These are phyloP conservation scores for Furcifer pardalis DNA, from an alignment of 2,797 vertebrate species.

Conservation along the genomic window DNA sequence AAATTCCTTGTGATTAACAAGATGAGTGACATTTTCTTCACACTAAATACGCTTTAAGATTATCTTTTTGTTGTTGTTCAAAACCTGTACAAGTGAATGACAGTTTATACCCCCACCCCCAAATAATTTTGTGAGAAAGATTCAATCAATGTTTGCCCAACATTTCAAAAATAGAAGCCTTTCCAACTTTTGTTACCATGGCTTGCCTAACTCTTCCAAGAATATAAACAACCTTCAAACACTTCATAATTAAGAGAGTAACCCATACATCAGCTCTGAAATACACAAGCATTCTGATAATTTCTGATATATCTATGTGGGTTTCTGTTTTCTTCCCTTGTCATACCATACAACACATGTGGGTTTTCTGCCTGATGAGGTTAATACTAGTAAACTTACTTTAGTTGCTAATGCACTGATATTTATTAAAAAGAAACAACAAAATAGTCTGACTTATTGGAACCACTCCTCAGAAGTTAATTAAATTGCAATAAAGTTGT, in stretches of 20 bases:
- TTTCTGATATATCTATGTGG: constrained; percentile 11
- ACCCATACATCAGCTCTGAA: neutral
- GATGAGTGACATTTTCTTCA: neutral
- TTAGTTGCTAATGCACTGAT: neutral
- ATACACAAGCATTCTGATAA: constrained; percentile 6
- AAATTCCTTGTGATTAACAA: neutral
- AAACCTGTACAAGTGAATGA: neutral
- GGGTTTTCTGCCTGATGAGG: neutral
- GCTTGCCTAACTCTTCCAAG: neutral
- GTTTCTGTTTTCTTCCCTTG: neutral
- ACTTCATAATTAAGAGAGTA: neutral
- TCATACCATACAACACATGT: neutral
- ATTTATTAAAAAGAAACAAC: neutral
- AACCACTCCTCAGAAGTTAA: too few relatives aligned
- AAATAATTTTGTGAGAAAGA: neutral
- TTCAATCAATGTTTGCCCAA: constrained; percentile 10
- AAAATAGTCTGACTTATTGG: neutral
- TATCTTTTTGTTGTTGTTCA: neutral
- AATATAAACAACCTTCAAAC: neutral
- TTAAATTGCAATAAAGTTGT: too few relatives aligned
- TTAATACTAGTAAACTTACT: neutral
- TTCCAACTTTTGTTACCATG: constrained; percentile 17
- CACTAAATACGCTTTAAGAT: neutral
- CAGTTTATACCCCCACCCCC: constrained; percentile 11
- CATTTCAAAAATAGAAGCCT: constrained; percentile 11